phyloP scores from a whole-genome alignment of 2,797 vertebrate species.

The Diplodus puntazzo region DNA sequence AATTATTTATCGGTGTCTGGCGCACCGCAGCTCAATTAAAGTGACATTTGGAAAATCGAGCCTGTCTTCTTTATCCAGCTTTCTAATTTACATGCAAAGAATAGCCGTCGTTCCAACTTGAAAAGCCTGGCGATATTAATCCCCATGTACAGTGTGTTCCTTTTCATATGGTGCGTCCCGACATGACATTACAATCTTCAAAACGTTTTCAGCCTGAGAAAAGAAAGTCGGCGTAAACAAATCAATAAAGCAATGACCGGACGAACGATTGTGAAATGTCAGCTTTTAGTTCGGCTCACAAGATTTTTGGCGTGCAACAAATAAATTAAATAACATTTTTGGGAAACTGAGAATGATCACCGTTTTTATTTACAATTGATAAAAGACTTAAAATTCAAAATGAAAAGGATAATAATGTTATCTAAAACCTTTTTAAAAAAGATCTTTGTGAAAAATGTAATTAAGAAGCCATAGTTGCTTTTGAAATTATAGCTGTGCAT shows the following conservation, averaged over 20 bases:
- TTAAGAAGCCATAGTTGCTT: not conserved
- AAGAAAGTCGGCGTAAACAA: slow-evolving; percentile 14
- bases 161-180: slow-evolving; percentile 26
- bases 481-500: not conserved
- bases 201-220: slow-evolving; percentile 17
- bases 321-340: not conserved
- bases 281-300: not conserved
- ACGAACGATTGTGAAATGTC: not conserved
- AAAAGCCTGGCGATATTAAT: slow-evolving; percentile 41
- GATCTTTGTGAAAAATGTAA: not conserved
- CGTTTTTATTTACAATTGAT: not conserved
- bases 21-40: slow-evolving; percentile 53
- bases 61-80: slow-evolving; percentile 62
- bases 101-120: slow-evolving; percentile 50
- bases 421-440: not conserved
- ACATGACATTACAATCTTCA: slow-evolving; percentile 3
- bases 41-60: slow-evolving; percentile 67
- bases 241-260: not conserved
- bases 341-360: not conserved
- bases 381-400: not conserved
- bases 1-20: slow-evolving; percentile 77
- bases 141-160: slow-evolving; percentile 15
- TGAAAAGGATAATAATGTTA: not conserved
- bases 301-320: not conserved
- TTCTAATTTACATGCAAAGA: slow-evolving; percentile 59